Base-by-base conservation (phyloP, 1,140 invertebrate species). In the Pristionchus pacificus region DNA sequence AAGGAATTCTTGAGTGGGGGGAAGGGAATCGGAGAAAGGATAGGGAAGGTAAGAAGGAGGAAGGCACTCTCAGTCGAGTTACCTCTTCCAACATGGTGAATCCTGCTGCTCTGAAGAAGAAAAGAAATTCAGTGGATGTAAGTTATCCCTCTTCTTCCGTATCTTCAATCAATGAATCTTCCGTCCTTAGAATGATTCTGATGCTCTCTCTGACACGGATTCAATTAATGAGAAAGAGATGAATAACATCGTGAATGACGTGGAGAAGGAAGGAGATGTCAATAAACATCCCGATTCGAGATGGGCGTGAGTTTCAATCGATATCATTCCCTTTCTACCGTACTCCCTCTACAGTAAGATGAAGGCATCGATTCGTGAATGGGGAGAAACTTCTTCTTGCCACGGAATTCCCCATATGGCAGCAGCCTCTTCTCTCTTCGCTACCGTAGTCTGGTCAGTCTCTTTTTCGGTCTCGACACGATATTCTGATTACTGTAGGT, bases 371-470 rank as follows among this genome's bases (percentile, higher is more conserved):
- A 58, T 71, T 1, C 49, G 64, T 31, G 67, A 76, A 2, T 76
- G 74, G 74, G 74, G 65, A 49, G 64, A 64, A 72, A 38, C 61
- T 19, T 60, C 72, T 13, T 67, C 63, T 29, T 58, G 62, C 31
- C 74, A 76, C 32, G 74, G 73, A 65, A 68, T 76, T 49, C 65
- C 74, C 31, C 74, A 76, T 58, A 76, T 76, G 72, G 74, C 72
- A 25, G 59, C 68, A 28, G 74, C 74, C 6, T 59, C 60, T 55
- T 70, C 73, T 1, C n/a, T 70, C 10, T 67, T 67, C 27, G 31
- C 25, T 1, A 30, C 1, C 24, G 27, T 65, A 58, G n/a, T 65
- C 0, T 24, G 15, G 19, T 30, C 14, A 1, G 38, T 2, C 24
- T 19, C n/a, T n/a, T n/a, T n/a, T 67, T 19, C 0, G 19, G 27